Base-by-base conservation (phyloP, 2,113 vertebrate species). In the Pseudorectes ferrugineus region DNA sequence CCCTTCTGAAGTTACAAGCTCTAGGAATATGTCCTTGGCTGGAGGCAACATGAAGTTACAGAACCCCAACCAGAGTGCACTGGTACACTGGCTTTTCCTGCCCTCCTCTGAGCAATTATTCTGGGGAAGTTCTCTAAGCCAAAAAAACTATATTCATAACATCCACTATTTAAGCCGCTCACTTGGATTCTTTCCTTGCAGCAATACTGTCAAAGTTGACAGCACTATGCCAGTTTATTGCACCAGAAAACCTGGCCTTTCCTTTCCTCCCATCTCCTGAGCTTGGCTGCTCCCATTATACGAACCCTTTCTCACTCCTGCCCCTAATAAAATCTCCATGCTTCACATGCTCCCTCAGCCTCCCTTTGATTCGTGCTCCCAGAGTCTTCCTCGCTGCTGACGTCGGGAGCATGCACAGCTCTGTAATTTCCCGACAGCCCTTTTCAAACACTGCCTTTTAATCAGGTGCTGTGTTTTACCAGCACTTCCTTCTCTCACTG, bases 261-360 rank as follows among this genome's bases (percentile, higher is more conserved):
- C 85, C 87, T 88, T 90, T 63, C 71, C 31, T 89, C 58, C 48
- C 78, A 45, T 92, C 92, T 89, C 62, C 94, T 33, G 84, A 93
- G 84, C 92, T 75, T 4, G 42, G 49, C 76, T 95, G 81, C 68
- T 78, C 79, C 73, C 86, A 45, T 91, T 90, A 59, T 24, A 76
- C 5, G 72, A 91, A 57, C 14, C 24, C 45, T 84, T 71, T 45
- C 71, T 85, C 38, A 22, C 36, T 82, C 70, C 61, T 51, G 35
- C 63, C 83, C 86, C 93, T 90, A 95, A 97, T 94, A 96, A 96
- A 84, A 95, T 68, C 90, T 93, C 92, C 82, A 21, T 83, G 90
- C 78, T 62, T 71, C 75, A 77, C 95, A 90, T 94, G 93, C 52
- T 96, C 78, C 88, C 94, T 90, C 90, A 88, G 94, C 75, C 68